Evolutionary conservation across 2,113 vertebrate genomes (phyloP), one percentile per base, ranked within the genome.

Genomic region (Noctilio leporinus): DNA sequence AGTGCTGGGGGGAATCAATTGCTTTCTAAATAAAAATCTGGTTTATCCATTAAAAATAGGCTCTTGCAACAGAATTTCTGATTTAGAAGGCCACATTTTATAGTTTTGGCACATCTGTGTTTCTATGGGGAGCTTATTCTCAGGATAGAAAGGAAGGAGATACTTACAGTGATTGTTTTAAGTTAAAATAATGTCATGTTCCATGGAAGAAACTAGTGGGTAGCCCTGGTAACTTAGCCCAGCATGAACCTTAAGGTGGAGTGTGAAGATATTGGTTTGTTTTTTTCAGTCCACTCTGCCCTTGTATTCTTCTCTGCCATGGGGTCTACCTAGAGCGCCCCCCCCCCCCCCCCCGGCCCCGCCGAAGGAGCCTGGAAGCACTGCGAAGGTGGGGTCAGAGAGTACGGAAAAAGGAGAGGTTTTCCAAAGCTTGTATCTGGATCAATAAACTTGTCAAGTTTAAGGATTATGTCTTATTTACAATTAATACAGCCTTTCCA

Each of bases 121-220:
- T 95, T 92, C 82, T 80, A 38, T 38, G 43, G 62, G 40, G 24
- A 94, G 83, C 30, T 87, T 84, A 85, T 89, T 95, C 51, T 95
- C 45, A 53, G 49, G 22, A 35, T 89, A 80, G 91, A 38, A 82
- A 95, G 24, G 22, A 87, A 55, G 30, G 40, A 86, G 78, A 12
- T 33, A n/a, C 77, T 92, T 92, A 70, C 89, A 96, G 45, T 19
- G 30, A 65, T 35, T 82, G 33, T 94, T 91, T 96, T 45, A 45
- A 92, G 57, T 78, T 85, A 90, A 93, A 93, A 73, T 59, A n/a
- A 45, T 69, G 96, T 89, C 10, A 70, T 38, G 53, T 26, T 28
- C 55, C 45, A 40, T 30, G 59, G 83, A 78, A 94, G 30, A 86
- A 87, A 53, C 47, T 10, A 65, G 70, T 40, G 43, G 57, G 53